Conservation (phyloP, 2,888 invertebrate genomes). For the Aspidapion aeneum region DNA sequence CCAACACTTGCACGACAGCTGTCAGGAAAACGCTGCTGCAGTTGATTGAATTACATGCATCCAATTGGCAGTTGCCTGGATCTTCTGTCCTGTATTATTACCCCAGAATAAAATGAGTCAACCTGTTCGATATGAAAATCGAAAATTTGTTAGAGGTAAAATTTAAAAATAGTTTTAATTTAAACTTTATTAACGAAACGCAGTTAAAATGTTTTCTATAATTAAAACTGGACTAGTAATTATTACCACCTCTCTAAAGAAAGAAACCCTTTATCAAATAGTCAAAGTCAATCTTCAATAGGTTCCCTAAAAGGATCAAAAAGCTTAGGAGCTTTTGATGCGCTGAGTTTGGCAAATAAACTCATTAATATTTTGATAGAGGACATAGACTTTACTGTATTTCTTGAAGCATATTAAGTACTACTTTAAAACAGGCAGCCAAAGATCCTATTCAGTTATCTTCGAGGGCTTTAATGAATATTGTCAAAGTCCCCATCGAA, state of each 20-base stretch:
- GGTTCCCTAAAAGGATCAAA: slow-evolving; percentile 71
- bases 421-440: slow-evolving; percentile 69
- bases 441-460: slow-evolving; percentile 79
- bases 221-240: slow-evolving; percentile 18
- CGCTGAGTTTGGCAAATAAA: slow-evolving; percentile 63
- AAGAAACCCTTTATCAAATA: too few relatives aligned
- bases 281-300: slow-evolving; percentile 36
- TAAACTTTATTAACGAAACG: too few relatives aligned
- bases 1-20: slow-evolving; percentile 66
- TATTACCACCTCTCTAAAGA: slow-evolving; percentile 20
- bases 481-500: slow-evolving; percentile 76
- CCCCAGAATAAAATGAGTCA: slow-evolving; percentile 53
- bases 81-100: slow-evolving; percentile 88
- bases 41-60: slow-evolving; percentile 86
- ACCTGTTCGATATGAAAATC: too few relatives aligned
- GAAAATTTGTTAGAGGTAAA: too few relatives aligned
- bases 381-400: slow-evolving; percentile 73
- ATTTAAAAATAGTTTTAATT: too few relatives aligned
- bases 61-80: slow-evolving; percentile 87
- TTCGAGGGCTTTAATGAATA: slow-evolving; percentile 75
- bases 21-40: slow-evolving; percentile 83
- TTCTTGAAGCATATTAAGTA: slow-evolving; percentile 70
- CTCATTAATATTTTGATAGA: slow-evolving; percentile 63
- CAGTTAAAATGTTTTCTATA: too few relatives aligned
- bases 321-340: slow-evolving; percentile 75